Evolutionary conservation across 2,888 invertebrate species (phyloP).

Genomic region (Lithosia quadra): DNA sequence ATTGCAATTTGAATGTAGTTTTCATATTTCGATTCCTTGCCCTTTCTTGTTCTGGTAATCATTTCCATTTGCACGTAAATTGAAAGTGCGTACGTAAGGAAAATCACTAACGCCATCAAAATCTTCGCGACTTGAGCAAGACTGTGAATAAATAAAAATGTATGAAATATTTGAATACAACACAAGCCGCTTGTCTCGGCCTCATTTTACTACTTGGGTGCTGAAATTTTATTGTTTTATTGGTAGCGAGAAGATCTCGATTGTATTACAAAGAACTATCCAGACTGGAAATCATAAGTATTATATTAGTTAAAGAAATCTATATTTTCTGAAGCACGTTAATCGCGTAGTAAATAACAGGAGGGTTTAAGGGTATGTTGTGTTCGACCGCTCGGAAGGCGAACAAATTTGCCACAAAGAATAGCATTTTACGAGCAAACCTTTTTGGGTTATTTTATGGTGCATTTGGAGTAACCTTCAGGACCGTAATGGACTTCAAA

Average conservation of each 20-base stretch:
- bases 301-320: neutral
- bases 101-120: slow-evolving; percentile 94
- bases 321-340: neutral
- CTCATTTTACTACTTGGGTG: neutral
- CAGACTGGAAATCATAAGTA: neutral
- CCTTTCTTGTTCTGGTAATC: slow-evolving; percentile 90
- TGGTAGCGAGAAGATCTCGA: no score
- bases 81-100: slow-evolving; percentile 96
- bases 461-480: neutral
- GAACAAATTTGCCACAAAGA: neutral
- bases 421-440: neutral
- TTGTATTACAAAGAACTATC: no score
- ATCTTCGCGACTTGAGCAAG: slow-evolving; percentile 92
- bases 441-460: neutral
- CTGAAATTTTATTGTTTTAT: no score
- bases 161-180: neutral
- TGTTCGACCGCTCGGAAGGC: neutral
- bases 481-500: neutral
- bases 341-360: neutral
- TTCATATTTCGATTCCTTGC: slow-evolving; percentile 74
- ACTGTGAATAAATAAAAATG: slow-evolving; percentile 73
- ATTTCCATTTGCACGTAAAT: slow-evolving; percentile 97
- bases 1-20: slow-evolving; percentile 84
- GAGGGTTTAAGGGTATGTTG: neutral
- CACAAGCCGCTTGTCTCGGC: neutral